These are phyloP conservation scores for Dinomys branickii DNA, from an alignment of 2,113 vertebrate genomes.

Conservation along the genomic window DNA sequence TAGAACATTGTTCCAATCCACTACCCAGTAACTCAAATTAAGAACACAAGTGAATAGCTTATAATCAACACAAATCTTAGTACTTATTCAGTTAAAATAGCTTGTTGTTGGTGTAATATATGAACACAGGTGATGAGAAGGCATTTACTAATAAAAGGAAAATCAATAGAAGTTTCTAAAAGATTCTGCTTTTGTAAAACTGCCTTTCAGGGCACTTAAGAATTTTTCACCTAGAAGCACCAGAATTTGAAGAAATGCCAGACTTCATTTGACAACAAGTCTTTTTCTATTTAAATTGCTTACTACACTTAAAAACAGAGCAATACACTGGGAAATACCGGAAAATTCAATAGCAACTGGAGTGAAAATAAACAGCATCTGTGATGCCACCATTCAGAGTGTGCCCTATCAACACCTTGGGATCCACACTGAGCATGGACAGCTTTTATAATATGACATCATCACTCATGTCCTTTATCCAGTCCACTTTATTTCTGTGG, in stretches of 20 bases:
- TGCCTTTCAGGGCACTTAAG: not conserved
- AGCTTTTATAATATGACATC: not conserved
- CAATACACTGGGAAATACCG: conserved; percentile 7
- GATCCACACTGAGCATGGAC: not conserved
- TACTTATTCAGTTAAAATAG: conserved; percentile 25
- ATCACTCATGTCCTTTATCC: not conserved
- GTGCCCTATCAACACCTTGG: not conserved
- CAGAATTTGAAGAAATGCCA: not conserved
- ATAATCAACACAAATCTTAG: conserved; percentile 18
- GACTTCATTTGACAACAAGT: not conserved
- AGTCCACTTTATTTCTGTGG: conserved; percentile 10
- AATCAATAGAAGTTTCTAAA: not conserved
- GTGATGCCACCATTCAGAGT: not conserved
- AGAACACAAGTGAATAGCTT: not conserved
- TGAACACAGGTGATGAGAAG: not conserved
- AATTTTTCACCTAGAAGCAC: not conserved
- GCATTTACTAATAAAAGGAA: not conserved
- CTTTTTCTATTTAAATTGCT: conserved; percentile 32
- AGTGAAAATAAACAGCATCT: conserved; percentile 8
- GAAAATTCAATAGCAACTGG: not conserved
- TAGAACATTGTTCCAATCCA: not conserved
- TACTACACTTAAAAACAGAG: conserved; percentile 3
- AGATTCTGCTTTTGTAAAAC: not conserved
- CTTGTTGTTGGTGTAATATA: not conserved
- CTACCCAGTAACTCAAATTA: not conserved